Conservation (phyloP, 2,888 invertebrate genomes). For the Drosophila setosimentum region DNA sequence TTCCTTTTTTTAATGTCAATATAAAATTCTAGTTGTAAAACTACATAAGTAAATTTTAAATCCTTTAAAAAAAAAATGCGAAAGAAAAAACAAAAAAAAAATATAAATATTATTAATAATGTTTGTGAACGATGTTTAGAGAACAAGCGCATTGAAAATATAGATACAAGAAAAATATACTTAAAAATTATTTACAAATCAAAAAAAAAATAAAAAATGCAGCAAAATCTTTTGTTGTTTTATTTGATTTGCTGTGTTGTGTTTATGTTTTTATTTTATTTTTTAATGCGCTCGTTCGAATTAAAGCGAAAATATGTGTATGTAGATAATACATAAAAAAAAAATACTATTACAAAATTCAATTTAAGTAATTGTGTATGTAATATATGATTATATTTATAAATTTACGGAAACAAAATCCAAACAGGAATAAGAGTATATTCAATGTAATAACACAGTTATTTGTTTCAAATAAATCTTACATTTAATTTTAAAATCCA, state of each 20-base stretch:
- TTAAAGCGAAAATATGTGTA: slow-evolving; percentile 41
- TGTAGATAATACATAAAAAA: slow-evolving; percentile 43
- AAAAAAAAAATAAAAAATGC: slow-evolving; percentile 17
- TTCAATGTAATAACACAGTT: slow-evolving; percentile 85
- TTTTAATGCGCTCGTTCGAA: slow-evolving; percentile 37
- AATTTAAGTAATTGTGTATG: slow-evolving; percentile 77
- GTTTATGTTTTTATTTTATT: background rate
- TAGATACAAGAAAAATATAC: slow-evolving; percentile 15
- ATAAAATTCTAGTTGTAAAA: slow-evolving; percentile 72
- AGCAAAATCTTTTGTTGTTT: slow-evolving; percentile 36
- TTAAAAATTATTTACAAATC: slow-evolving; percentile 2
- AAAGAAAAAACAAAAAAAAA: slow-evolving; percentile 40
- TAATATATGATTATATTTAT: slow-evolving; percentile 80
- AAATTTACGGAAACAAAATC: slow-evolving; percentile 64
- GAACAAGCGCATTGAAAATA: slow-evolving; percentile 19
- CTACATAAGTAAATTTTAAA: slow-evolving; percentile 61
- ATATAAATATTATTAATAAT: slow-evolving; percentile 25
- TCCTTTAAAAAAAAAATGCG: slow-evolving; percentile 37
- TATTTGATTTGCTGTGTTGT: slow-evolving; percentile 35
- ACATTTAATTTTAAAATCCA: slow-evolving; percentile 79
- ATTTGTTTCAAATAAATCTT: slow-evolving; percentile 85
- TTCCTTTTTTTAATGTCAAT: slow-evolving; percentile 75
- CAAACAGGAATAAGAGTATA: slow-evolving; percentile 62
- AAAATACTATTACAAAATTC: slow-evolving; percentile 67
- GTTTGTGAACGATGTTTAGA: slow-evolving; percentile 26